These are phyloP conservation scores for Platycnemis pennipes DNA, from an alignment of 2,888 invertebrate species.

Conservation along the genomic window DNA sequence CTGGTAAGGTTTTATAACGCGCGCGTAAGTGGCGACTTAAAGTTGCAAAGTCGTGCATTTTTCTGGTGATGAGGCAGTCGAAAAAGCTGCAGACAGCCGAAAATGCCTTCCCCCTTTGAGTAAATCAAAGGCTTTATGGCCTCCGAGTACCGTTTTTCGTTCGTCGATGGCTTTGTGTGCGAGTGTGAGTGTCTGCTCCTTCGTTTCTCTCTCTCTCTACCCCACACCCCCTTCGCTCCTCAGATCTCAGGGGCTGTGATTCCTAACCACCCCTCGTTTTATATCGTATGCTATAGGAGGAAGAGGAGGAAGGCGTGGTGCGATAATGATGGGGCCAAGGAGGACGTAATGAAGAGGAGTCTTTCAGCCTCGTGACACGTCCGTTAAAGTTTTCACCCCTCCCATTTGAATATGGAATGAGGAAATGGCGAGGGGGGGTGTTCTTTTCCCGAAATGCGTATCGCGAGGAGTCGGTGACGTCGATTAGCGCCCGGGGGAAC, in stretches of 20 bases:
- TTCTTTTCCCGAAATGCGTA: background rate
- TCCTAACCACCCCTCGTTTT: background rate
- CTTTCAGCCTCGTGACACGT: background rate
- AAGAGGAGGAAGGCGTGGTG: background rate
- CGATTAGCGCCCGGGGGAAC: background rate
- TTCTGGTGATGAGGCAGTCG: conserved; percentile 41
- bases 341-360: conserved; percentile 17
- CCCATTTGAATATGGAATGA: conserved; percentile 1
- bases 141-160: conserved; percentile 43
- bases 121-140: conserved; percentile 50
- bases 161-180: background rate
- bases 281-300: background rate
- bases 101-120: conserved; percentile 49
- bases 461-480: background rate
- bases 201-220: background rate
- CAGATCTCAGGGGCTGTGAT: background rate
- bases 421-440: background rate
- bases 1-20: conserved; percentile 13
- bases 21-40: conserved; percentile 55
- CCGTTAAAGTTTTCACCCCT: background rate
- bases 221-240: background rate
- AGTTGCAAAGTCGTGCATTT: conserved; percentile 62
- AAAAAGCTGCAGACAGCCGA: conserved; percentile 55
- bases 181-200: too few species aligned
- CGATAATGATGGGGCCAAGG: background rate